Percentiles rank a stretch among this genome's conserved stretches.
phyloP scores from a whole-genome alignment of 2,888 invertebrate species.

The Ochlodes sylvanus region DNA sequence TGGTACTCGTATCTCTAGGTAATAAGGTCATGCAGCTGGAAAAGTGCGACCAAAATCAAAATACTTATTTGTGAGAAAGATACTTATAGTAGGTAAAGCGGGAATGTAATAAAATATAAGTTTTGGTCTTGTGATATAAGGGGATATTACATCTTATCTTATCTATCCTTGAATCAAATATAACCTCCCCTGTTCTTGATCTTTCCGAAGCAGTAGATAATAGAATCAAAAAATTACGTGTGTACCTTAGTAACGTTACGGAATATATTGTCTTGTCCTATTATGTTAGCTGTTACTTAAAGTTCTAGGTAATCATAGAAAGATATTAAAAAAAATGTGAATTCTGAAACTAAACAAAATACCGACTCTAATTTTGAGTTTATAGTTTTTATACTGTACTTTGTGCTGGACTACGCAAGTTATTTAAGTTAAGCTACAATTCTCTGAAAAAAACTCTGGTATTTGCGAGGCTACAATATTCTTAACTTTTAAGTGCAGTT shows the following conservation, averaged over 20 bases:
- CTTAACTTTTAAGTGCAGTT: slow-evolving; percentile 15
- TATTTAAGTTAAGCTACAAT: slow-evolving; percentile 6
- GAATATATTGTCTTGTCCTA: background rate
- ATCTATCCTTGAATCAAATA: too few species aligned
- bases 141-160: too few species aligned
- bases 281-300: too few species aligned
- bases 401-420: background rate
- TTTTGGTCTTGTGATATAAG: too few species aligned
- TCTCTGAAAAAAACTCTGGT: slow-evolving; percentile 1
- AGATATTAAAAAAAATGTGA: too few species aligned
- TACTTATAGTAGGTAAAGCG: background rate
- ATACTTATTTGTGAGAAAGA: slow-evolving; percentile 4
- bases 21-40: slow-evolving; percentile 1
- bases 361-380: background rate
- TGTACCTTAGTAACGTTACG: too few species aligned
- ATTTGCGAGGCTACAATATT: slow-evolving; percentile 6
- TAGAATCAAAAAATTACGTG: too few species aligned
- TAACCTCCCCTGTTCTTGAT: too few species aligned
- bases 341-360: too few species aligned
- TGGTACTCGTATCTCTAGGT: background rate
- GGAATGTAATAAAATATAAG: too few species aligned
- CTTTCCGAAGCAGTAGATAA: too few species aligned
- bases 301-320: too few species aligned
- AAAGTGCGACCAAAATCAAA: slow-evolving; percentile 1
- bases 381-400: background rate